Evolutionary conservation across 1,140 invertebrate species (phyloP).

Genomic region (Penaeus vannamei): DNA sequence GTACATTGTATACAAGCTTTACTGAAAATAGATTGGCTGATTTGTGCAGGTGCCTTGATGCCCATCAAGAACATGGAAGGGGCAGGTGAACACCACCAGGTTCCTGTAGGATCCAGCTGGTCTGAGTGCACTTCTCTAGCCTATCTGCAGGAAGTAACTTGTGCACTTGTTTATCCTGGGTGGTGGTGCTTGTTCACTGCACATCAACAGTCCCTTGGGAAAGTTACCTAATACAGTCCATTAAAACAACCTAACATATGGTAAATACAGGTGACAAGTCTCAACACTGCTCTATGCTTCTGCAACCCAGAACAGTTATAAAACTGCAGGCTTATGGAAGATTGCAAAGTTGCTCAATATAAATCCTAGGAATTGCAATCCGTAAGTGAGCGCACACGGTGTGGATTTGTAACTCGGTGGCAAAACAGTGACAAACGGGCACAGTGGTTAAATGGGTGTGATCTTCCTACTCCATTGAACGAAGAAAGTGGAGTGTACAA

Average conservation of each 20-base stretch:
- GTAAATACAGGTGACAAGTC: background rate
- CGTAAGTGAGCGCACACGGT: no score
- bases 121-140: slow-evolving; percentile 18
- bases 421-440: no score
- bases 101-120: slow-evolving; percentile 24
- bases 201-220: slow-evolving; percentile 38
- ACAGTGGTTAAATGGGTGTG: no score
- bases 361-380: no score
- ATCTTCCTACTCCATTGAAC: no score
- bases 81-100: slow-evolving; percentile 43
- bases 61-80: slow-evolving; percentile 48
- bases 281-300: no score
- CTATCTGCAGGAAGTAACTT: slow-evolving; percentile 29
- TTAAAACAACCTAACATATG: slow-evolving; percentile 10
- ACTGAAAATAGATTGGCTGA: slow-evolving; percentile 48
- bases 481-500: no score
- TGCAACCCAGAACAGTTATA: no score
- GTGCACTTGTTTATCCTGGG: slow-evolving; percentile 18
- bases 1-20: slow-evolving; percentile 57
- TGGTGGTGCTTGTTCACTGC: slow-evolving; percentile 37
- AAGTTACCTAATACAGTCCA: slow-evolving; percentile 16
- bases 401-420: no score
- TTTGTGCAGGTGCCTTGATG: slow-evolving; percentile 51
- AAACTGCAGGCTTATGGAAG: no score
- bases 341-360: no score